Base-by-base conservation (phyloP, 2,888 invertebrate species). In the Epinotia ramella region DNA sequence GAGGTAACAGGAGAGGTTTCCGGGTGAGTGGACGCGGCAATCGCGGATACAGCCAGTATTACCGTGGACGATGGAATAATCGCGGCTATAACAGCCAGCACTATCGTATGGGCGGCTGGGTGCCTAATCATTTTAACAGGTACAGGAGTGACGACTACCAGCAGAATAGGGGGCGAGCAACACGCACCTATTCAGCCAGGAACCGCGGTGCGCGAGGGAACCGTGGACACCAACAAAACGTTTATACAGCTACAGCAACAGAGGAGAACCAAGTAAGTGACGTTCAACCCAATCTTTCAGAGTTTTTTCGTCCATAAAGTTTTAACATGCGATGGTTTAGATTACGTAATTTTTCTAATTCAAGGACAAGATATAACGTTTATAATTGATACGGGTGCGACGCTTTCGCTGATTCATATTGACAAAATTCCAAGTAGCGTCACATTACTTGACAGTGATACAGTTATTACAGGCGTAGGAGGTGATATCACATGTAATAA, bases 271-370 rank as follows among this genome's bases (percentile, higher is more conserved):
- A 28, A 12, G 62, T 33, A 18, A 40, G 63, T 40, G 63, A 63
- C 12, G 13, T 24, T n/a, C 44, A 64, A 18, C 62, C 62, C 16
- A 62, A 62, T 9, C 33, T 62, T 0, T 20, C 46, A 64, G 20
- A 64, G 11, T 64, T 64, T 64, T 64, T 46, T 64, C 63, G 63
- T 44, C 20, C 44, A 44, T 64, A 44, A 64, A 44, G 63, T 44
- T 0, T 64, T 64, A 20, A 46, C 20, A n/a, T 64, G 46, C 13
- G 64, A 64, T 2, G 64, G 64, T 3, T 64, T 64, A 64, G 46
- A 64, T 3, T 64, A 64, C 13, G 46, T 64, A 7, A 64, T 18
- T 9, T 28, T 44, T 3, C 28, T 13, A 20, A 44, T 64, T 20
- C 20, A 20, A 12, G 46, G 46, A 11, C 18, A 44, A 40, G 7